Evolutionary conservation across 2,113 vertebrate species (phyloP).

Genomic region (Prietella phreatophila): DNA sequence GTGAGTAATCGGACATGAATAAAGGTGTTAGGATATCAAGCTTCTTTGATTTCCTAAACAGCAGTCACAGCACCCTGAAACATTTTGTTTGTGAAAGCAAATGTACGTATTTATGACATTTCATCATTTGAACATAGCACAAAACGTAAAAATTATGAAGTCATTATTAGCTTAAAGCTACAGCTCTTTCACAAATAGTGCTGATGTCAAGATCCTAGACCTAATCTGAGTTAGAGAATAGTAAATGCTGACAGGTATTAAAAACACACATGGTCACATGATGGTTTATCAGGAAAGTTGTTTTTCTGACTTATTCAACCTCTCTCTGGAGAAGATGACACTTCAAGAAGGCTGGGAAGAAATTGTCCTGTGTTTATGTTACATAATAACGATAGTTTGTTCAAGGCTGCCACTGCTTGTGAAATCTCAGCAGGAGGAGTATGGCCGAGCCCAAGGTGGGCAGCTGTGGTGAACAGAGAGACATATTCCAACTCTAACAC

Average conservation of each 20-base stretch:
- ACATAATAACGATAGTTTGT: neutral
- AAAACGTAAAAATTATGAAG: too few species aligned
- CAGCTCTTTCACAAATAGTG: too few species aligned
- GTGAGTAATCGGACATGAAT: too few species aligned
- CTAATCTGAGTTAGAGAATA: neutral
- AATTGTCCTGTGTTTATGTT: neutral
- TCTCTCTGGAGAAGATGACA: neutral
- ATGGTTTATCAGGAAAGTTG: neutral
- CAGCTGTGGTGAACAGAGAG: neutral
- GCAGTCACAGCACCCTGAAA: neutral
- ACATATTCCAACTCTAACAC: neutral
- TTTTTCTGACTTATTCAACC: neutral
- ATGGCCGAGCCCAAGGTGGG: neutral
- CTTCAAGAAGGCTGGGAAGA: neutral
- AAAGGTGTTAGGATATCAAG: neutral
- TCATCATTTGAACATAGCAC: neutral
- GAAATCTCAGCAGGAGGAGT: conserved; percentile 16
- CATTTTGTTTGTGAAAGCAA: neutral
- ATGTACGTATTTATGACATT: neutral
- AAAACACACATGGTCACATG: neutral
- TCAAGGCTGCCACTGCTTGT: neutral
- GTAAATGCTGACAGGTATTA: neutral
- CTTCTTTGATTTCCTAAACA: neutral
- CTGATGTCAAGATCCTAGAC: too few species aligned
- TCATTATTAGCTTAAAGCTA: too few species aligned